Base-by-base conservation (phyloP, 2,113 vertebrate genomes). In the Ancistrus triradiatus region DNA sequence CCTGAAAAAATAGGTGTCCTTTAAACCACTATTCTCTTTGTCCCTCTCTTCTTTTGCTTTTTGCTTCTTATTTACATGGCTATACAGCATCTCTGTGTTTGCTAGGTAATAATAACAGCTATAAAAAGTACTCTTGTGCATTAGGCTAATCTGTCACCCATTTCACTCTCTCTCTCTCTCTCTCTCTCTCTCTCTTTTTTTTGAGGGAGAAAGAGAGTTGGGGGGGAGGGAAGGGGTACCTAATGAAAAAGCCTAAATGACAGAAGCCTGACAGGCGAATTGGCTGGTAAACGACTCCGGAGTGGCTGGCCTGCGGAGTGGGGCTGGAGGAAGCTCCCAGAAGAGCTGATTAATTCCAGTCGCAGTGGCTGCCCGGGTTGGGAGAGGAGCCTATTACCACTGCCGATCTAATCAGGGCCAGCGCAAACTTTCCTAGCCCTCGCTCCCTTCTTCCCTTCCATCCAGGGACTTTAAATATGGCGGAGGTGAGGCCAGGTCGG, bases 341-440 rank as follows among this genome's bases (percentile, higher is more conserved):
- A 90, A 95, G 95, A 92, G 90, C 94, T 98, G 95, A 98, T 98
- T 97, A 97, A 98, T 98, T 96, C 93, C 91, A 93, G 93, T 92
- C 91, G 91, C 86, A 89, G 88, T 86, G 90, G 90, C 91, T 92
- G 92, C 91, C 89, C 83, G 88, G 91, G 91, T 28, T 58, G 78
- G 59, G 37, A 95, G 91, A 94, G 92, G 89, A 94, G 94, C 94
- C 94, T 91, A 98, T 97, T 98, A 98, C 93, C 89, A 89, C 87
- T 83, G 80, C 90, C 87, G 90, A 94, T 93, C 93, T 97, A 96
- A 98, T 97, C 95, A 95, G 92, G 92, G 91, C 80, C 89, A 85
- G 88, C 77, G 66, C 86, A 94, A 96, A 91, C 92, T 94, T 93
- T 85, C 89, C 90, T 89, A 86, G 90, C 91, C 90, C 65, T 86